Conservation (phyloP, 2,113 vertebrate species). For the Xerus inauris region DNA sequence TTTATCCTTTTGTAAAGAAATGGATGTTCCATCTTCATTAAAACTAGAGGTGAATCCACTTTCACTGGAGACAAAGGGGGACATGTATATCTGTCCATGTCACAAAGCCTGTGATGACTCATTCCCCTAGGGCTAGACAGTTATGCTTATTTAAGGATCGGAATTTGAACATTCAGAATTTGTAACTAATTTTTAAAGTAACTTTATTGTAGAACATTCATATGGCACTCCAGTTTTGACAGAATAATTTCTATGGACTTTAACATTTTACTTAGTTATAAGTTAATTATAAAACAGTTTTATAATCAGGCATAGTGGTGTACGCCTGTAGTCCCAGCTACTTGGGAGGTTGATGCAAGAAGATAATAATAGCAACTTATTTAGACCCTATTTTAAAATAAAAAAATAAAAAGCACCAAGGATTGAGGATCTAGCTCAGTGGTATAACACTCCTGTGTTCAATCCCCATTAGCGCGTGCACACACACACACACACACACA, state of each 20-base stretch:
- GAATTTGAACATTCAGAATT: background rate
- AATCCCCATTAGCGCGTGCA: too few species aligned
- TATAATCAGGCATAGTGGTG: too few species aligned
- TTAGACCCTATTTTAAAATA: too few species aligned
- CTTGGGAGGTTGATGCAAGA: too few species aligned
- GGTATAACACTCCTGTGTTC: too few species aligned
- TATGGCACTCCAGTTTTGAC: background rate
- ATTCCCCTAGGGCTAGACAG: background rate
- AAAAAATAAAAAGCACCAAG: too few species aligned
- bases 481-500: too few species aligned
- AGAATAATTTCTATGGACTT: background rate
- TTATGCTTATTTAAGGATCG: background rate
- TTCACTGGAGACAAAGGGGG: background rate
- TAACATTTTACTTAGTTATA: background rate
- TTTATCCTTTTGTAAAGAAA: conserved; percentile 31
- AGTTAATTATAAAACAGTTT: background rate
- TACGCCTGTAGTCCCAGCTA: too few species aligned
- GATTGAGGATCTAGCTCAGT: too few species aligned
- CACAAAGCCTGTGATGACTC: background rate
- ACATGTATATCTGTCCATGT: background rate
- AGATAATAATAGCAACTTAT: too few species aligned
- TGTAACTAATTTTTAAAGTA: background rate
- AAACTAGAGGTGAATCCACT: background rate
- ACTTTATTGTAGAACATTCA: background rate
- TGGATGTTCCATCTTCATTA: background rate